phyloP scores from a whole-genome alignment of 2,113 vertebrate genomes.

The Microcebus tavaratra region DNA sequence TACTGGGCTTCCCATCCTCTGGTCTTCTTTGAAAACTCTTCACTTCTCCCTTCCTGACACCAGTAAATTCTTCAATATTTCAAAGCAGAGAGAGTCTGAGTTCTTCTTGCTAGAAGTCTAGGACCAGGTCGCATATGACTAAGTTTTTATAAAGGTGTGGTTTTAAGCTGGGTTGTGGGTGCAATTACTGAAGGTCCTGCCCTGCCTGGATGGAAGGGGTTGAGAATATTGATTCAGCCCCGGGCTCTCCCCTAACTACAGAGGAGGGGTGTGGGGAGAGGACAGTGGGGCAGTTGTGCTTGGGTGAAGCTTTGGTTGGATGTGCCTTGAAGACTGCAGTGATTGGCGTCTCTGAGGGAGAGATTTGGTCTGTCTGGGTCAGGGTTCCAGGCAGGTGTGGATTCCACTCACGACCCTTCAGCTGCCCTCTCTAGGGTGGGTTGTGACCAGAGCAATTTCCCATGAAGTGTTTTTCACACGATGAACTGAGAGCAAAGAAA shows the following conservation, averaged over 20 bases:
- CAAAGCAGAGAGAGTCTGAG: not conserved
- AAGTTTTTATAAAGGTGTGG: not conserved
- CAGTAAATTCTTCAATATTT: not conserved
- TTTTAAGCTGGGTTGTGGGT: not conserved
- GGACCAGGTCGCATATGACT: not conserved
- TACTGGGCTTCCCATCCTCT: fast-evolving
- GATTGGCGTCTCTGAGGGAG: not conserved
- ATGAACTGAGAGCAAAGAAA: not conserved
- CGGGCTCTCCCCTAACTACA: not conserved
- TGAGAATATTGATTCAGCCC: not conserved
- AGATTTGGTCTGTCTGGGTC: not conserved
- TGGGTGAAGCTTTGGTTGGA: not conserved
- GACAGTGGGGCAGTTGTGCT: not conserved
- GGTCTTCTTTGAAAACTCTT: not conserved
- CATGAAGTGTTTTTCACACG: not conserved
- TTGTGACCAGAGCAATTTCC: not conserved
- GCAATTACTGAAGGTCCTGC: not conserved
- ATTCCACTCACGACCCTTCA: not conserved
- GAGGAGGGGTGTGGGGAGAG: not conserved
- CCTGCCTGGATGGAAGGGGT: fast-evolving
- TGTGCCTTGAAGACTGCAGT: not conserved
- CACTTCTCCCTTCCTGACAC: not conserved
- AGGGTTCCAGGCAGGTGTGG: not conserved
- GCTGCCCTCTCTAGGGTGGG: not conserved
- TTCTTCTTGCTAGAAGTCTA: not conserved